These are phyloP conservation scores for Orientallactaga sibirica DNA, from an alignment of 2,797 vertebrate genomes.

Conservation along the genomic window DNA sequence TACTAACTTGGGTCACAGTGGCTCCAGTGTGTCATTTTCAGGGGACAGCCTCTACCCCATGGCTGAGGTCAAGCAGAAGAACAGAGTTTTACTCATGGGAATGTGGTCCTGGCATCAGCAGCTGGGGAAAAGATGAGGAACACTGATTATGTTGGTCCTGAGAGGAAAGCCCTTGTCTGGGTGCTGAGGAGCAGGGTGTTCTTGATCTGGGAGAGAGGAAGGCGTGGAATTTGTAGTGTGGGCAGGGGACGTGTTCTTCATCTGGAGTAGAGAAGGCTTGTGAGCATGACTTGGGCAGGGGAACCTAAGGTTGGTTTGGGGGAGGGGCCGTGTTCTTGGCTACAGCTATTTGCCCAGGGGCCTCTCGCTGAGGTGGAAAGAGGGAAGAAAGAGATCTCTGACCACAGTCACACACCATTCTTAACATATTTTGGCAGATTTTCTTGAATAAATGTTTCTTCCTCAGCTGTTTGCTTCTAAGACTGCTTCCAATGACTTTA, in stretches of 20 bases:
- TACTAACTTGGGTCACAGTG: fast-evolving
- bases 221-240: background rate
- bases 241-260: background rate
- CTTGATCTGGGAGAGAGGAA: background rate
- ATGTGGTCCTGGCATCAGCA: background rate
- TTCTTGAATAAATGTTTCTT: background rate
- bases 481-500: background rate
- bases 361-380: background rate
- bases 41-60: background rate
- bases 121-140: background rate
- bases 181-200: background rate
- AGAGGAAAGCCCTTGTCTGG: background rate
- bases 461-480: background rate
- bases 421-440: background rate
- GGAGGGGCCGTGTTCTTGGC: background rate
- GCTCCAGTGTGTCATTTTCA: fast-evolving
- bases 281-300: background rate
- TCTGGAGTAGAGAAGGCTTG: background rate
- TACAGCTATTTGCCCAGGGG: fast-evolving
- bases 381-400: too few relatives aligned
- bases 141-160: too few relatives aligned
- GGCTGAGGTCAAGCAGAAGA: too few relatives aligned
- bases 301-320: too few relatives aligned
- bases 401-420: background rate
- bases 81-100: background rate